Base-by-base conservation (phyloP, 2,113 vertebrate species). In the Gulo gulo region DNA sequence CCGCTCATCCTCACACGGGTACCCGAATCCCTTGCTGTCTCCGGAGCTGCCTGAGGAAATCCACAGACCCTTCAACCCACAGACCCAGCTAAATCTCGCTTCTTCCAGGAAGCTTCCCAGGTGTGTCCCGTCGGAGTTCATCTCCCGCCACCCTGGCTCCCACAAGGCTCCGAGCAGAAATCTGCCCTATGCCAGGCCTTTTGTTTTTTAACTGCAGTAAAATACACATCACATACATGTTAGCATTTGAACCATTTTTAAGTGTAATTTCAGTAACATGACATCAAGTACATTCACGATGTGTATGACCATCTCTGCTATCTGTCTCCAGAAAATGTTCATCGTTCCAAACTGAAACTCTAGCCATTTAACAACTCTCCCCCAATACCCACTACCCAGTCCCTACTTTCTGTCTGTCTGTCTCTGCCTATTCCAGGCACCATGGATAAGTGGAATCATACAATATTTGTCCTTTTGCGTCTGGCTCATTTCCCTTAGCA, bases 311-410 rank as follows among this genome's bases (percentile, higher is more conserved):
- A 74, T 67, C 42, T 55, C n/a, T 39, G 16, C 36, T 39, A 39
- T 39, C 39, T 57, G 42, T 93, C 92, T 95, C 85, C 65, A 39
- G 74, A 59, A 45, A 4, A 24, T 52, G 47, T 26, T 61, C 45
- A 67, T n/a, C 71, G 29, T 79, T 63, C 55, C 76, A 31, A 69
- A 74, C 45, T 13, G 15, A 73, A 74, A 50, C 13, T 42, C 71
- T 65, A 21, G 9, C 13, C 65, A 34, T 21, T 61, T 61, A 61
- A 31, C 14, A 52, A 63, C 3, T 8, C 3, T 8, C 59, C 50
- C 39, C 8, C 14, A 1, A 18, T 1, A 34, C 2, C n/a, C 20
- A 10, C 6, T 2, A 21, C 15, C 21, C 4, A 1, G 7, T 7
- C 39, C 86, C 88, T 26, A 12, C 29, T 80, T 59, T 83, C 87